A percentile compares a stretch with the other conserved stretches of the same genome.
phyloP scores from a whole-genome alignment of 2,113 vertebrate genomes.

The Toxotes chatareus region DNA sequence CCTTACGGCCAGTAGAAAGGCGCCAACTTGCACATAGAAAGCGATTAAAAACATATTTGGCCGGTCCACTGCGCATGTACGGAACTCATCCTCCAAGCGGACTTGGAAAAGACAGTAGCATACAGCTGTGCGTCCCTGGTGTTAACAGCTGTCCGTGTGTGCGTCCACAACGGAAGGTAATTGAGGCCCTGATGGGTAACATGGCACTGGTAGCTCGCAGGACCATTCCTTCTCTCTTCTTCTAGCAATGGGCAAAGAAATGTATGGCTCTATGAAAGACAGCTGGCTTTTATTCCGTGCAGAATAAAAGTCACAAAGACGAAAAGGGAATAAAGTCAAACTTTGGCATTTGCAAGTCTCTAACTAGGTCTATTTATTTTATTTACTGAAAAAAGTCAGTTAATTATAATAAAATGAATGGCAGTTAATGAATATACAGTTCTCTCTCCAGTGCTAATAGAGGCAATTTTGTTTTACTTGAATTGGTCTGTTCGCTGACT shows the following conservation, averaged over 20 bases:
- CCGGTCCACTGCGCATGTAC: no score
- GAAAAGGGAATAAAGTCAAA: not conserved
- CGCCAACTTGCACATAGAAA: no score
- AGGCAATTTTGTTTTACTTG: not conserved
- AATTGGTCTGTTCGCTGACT: not conserved
- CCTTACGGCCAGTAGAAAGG: no score
- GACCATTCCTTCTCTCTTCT: not conserved
- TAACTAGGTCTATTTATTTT: not conserved
- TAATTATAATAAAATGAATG: no score
- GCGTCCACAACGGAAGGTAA: no score
- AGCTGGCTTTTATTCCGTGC: not conserved
- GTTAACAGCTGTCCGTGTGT: no score
- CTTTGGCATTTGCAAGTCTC: not conserved
- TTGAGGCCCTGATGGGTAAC: not conserved
- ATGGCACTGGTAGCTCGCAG: not conserved
- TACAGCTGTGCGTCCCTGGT: no score
- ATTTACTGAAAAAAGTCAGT: not conserved
- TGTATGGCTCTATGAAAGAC: not conserved
- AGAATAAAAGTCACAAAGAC: no score
- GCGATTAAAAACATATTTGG: no score
- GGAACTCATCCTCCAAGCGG: no score
- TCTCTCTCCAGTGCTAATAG: no score
- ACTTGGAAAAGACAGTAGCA: no score
- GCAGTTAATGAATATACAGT: not conserved
- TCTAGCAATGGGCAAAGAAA: not conserved